Base-by-base conservation (phyloP, 2,797 vertebrate species). In the Enteromius mattozi region DNA sequence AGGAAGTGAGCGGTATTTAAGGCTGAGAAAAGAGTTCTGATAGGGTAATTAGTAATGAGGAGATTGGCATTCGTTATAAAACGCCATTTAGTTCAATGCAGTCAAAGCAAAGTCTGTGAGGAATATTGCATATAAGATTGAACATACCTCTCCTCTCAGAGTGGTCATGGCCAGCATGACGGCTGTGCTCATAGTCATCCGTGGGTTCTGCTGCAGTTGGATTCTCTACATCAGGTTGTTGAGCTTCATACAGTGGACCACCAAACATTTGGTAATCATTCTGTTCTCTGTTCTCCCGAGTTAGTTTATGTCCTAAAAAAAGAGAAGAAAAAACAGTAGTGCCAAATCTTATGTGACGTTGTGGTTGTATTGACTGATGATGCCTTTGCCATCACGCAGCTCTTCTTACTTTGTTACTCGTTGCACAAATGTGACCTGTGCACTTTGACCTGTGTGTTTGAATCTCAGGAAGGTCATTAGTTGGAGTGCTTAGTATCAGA, bases 401-500 rank as follows among this genome's bases (percentile, higher is more conserved):
- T 56, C 17, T 54, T 21, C 17, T 30, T 63, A 27, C 27, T 42
- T 51, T 78, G 63, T 45, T 84, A 9, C 59, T 59, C 27, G 1
- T 19, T 49, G 27, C 13, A 42, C 30, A 35, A 83, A 69, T 42
- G 47, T 45, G 33, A 51, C 65, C 49, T 70, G 65, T 56, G 42
- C 10, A 47, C 51, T 59, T 63, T 40, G 63, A 37, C 21, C 47
- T 71, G 63, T 61, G 17, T 5, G 1, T 72, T 21, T 79, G 40
- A 84, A 79, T 79, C 68, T 72, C 76, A 92, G 89, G 81, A 1
- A 12, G 40, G 87, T 90, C 78, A 90, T 90, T 89, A 82, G 24
- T 79, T 88, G 90, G 86, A 27, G 86, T 86, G 89, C 86, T 88
- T 88, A 82, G 87, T 87, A 84, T 77, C 35, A 79, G 82, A 82